Conservation (phyloP, 1,140 invertebrate species). For the Drosophila persimilis region DNA sequence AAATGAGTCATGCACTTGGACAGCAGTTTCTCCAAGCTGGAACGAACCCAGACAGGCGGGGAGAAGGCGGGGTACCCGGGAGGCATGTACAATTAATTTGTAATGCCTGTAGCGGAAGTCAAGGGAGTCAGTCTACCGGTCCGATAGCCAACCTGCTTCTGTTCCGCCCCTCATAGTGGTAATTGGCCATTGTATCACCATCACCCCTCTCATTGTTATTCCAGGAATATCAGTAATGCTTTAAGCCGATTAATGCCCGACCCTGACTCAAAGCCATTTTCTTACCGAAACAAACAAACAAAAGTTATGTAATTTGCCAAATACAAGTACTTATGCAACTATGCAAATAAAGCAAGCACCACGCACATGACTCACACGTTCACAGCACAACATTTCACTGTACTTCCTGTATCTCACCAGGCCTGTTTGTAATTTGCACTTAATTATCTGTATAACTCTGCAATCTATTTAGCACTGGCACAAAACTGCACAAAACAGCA, state of each 20-base stretch:
- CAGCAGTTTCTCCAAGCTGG: slow-evolving; percentile 2
- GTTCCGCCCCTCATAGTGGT: slow-evolving; percentile 4
- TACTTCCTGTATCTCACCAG: slow-evolving; percentile 8
- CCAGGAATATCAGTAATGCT: slow-evolving; percentile 32
- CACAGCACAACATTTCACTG: slow-evolving; percentile 1
- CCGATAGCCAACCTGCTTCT: slow-evolving; percentile 6
- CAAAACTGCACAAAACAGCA: slow-evolving; percentile 75
- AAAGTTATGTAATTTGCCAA: slow-evolving; percentile 40
- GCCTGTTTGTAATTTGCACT: slow-evolving; percentile 50
- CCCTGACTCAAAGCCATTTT: slow-evolving; percentile 51
- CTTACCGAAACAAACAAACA: slow-evolving; percentile 33
- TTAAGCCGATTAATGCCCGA: slow-evolving; percentile 65
- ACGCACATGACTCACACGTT: slow-evolving; percentile 16
- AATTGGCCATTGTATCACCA: slow-evolving; percentile 28
- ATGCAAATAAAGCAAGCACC: slow-evolving; percentile 4
- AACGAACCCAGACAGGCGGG: neutral
- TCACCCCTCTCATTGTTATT: neutral
- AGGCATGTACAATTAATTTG: slow-evolving; percentile 39
- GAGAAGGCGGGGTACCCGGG: too few species aligned
- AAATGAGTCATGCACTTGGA: slow-evolving; percentile 31
- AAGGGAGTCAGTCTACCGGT: slow-evolving; percentile 34
- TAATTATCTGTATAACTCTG: slow-evolving; percentile 49
- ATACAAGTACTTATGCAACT: slow-evolving; percentile 33
- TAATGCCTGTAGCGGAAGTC: slow-evolving; percentile 58
- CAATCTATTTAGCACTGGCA: slow-evolving; percentile 73